These are phyloP conservation scores for Neuroscelio doddi DNA, from an alignment of 2,888 invertebrate genomes.

Conservation along the genomic window DNA sequence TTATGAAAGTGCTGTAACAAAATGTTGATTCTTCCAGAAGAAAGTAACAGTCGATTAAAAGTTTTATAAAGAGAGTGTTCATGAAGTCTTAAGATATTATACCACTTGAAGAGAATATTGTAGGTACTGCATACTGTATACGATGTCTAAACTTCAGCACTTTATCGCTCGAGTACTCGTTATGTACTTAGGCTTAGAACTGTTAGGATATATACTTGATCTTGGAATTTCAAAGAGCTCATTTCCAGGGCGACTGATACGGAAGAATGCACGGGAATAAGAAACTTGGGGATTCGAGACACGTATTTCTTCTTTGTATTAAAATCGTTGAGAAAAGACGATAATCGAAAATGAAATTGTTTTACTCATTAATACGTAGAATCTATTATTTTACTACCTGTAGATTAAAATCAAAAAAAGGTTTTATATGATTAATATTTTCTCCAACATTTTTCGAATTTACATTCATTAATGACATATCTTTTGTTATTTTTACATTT, in stretches of 20 bases:
- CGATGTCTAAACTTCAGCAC: conserved; percentile 27
- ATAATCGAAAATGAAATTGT: conserved; percentile 20
- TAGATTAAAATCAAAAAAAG: too few species aligned
- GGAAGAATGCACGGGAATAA: conserved; percentile 19
- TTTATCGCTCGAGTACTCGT: conserved; percentile 26
- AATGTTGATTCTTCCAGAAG: neutral
- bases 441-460: too few species aligned
- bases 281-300: conserved; percentile 22
- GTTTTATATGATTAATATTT: too few species aligned
- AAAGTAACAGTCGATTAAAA: conserved; percentile 1
- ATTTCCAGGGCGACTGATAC: conserved; percentile 20
- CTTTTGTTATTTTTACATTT: neutral
- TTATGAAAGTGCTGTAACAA: neutral
- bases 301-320: conserved; percentile 20
- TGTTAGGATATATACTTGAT: conserved; percentile 30
- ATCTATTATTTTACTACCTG: too few species aligned
- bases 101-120: conserved; percentile 11
- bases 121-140: conserved; percentile 10
- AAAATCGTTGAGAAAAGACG: conserved; percentile 18
- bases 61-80: conserved; percentile 15
- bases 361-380: conserved; percentile 12
- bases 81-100: conserved; percentile 18
- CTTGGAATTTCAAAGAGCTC: conserved; percentile 27
- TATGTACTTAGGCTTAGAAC: conserved; percentile 33
- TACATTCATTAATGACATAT: too few species aligned